Percentiles rank a stretch among this genome's conserved stretches.
These are phyloP conservation scores for Heliconius hermathena DNA, from an alignment of 1,140 invertebrate genomes.

Conservation along the genomic window DNA sequence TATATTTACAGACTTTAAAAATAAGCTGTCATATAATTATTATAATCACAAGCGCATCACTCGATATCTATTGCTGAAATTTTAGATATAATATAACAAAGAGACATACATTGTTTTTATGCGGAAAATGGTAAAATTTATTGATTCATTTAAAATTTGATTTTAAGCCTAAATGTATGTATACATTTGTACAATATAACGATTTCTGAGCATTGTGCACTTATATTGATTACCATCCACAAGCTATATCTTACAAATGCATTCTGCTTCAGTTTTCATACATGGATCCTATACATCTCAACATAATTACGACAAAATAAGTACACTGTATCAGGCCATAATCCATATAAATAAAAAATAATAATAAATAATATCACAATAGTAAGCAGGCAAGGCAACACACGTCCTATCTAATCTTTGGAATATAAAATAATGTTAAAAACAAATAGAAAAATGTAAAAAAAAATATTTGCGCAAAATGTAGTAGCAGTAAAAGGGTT, in stretches of 20 bases:
- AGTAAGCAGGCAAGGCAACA: background rate
- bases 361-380: constrained; percentile 40
- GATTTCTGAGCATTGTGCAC: constrained; percentile 34
- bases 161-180: background rate
- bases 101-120: background rate
- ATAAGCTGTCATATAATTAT: constrained; percentile 17
- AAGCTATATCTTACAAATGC: constrained; percentile 20
- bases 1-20: constrained; percentile 40
- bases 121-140: background rate
- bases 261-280: background rate
- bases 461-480: background rate
- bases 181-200: constrained; percentile 9
- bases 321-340: background rate
- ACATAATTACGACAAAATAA: background rate
- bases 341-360: background rate
- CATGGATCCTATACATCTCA: background rate
- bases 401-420: constrained; percentile 32
- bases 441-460: constrained; percentile 6
- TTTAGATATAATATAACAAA: background rate
- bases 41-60: constrained; percentile 13
- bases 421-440: constrained; percentile 24
- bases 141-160: background rate
- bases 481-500: background rate
- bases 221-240: constrained; percentile 15
- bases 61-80: constrained; percentile 5